These are phyloP conservation scores for Spea multiplicata DNA, from an alignment of 2,113 vertebrate species.

Conservation along the genomic window DNA sequence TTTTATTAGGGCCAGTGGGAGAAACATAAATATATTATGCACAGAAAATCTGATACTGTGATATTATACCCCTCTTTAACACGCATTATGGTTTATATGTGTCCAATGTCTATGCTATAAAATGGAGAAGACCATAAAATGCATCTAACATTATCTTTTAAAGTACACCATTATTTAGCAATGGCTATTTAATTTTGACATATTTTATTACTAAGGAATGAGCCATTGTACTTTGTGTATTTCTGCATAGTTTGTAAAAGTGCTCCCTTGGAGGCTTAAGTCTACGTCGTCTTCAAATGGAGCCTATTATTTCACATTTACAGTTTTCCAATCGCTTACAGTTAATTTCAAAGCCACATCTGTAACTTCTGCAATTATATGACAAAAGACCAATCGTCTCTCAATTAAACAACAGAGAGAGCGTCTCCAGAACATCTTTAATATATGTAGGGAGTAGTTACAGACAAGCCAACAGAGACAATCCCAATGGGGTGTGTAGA, in stretches of 20 bases:
- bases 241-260: slow-evolving; percentile 20
- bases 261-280: slow-evolving; percentile 7
- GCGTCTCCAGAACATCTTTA: too few species aligned
- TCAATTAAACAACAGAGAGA: too few species aligned
- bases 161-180: slow-evolving; percentile 30
- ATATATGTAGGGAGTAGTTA: too few species aligned
- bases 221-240: background rate
- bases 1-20: slow-evolving; percentile 69
- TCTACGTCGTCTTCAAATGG: background rate
- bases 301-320: background rate
- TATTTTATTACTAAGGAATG: slow-evolving; percentile 27
- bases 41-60: slow-evolving; percentile 66
- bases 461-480: too few species aligned
- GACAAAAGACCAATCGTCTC: too few species aligned
- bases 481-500: too few species aligned
- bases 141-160: slow-evolving; percentile 31
- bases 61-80: slow-evolving; percentile 55
- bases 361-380: too few species aligned
- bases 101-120: slow-evolving; percentile 10
- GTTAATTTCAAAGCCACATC: too few species aligned
- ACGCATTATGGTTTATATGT: slow-evolving; percentile 19
- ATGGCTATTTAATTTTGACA: slow-evolving; percentile 35
- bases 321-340: background rate
- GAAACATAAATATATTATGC: slow-evolving; percentile 67
- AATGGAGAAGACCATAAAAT: slow-evolving; percentile 19